Base-by-base conservation (phyloP, 2,113 vertebrate genomes). In the Proterorhinus semilunaris region DNA sequence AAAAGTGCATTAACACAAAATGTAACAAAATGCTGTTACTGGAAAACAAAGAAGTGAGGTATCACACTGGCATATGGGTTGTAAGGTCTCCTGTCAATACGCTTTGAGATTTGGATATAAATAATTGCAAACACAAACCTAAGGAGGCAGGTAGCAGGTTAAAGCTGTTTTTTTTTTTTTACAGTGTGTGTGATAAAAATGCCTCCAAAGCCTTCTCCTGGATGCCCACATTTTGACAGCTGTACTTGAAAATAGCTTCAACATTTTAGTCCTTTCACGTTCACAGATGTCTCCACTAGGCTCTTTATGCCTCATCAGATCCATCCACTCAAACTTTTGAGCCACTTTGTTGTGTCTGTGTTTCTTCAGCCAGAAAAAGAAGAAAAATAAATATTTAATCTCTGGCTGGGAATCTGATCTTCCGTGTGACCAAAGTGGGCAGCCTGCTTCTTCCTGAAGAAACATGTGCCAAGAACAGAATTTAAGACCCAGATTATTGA, bases 341-440 rank as follows among this genome's bases (percentile, higher is more conserved):
- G 36, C 43, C 57, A n/a, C 27, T 21, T 48, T 44, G 5, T 72
- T 51, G 61, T 66, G 68, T 67, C 70, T 65, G 44, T 17, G 42
- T 65, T 55, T 80, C 43, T 53, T 69, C 47, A 8, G 67, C 79
- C 66, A 75, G 83, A 84, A 88, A 68, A 83, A 57, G 51, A 51
- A 61, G 51, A 51, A 9, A 59, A 48, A 82, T 90, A 0, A 79
- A 89, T 88, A 76, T 87, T 88, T 86, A 83, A 91, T 89, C 57
- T 70, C 62, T 3, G 1, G n/a, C 47, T 44, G 27, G n/a, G 42
- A 88, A 79, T 66, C 71, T 59, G 72, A 84, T 42, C 55, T 58
- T 58, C 21, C 13, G 21, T 58, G 55, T 52, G n/a, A 44, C 45
- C n/a, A 44, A 59, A 44, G 65, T 7, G 8, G 8, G 63, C 48